These are phyloP conservation scores for Entelurus aequoreus DNA, from an alignment of 2,113 vertebrate genomes.

Conservation along the genomic window DNA sequence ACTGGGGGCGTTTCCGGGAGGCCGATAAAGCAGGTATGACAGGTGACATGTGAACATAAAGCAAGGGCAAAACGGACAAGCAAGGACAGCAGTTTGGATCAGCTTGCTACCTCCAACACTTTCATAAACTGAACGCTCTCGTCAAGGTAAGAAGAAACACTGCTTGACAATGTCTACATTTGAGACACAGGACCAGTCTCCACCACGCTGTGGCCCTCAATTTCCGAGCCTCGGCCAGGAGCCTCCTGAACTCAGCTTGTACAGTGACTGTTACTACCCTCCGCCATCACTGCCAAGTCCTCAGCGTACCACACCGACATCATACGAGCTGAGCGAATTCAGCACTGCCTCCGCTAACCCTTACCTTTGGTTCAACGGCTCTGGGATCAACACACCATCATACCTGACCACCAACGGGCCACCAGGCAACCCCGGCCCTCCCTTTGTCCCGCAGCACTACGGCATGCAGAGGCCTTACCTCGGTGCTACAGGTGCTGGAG, in stretches of 20 bases:
- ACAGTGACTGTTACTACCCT: slow-evolving; percentile 92
- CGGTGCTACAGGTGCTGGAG: slow-evolving; percentile 74
- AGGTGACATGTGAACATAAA: slow-evolving; percentile 68
- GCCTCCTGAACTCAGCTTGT: slow-evolving; percentile 91
- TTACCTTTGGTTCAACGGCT: slow-evolving; percentile 92
- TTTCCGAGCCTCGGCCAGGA: slow-evolving; percentile 94
- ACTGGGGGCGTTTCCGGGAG: slow-evolving; percentile 58
- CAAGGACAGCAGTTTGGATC: slow-evolving; percentile 9
- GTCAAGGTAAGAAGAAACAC: slow-evolving; percentile 47
- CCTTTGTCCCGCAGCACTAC: slow-evolving; percentile 90
- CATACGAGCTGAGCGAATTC: slow-evolving; percentile 87
- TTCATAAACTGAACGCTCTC: slow-evolving; percentile 14
- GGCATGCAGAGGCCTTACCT: slow-evolving; percentile 90
- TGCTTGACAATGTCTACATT: slow-evolving; percentile 85
- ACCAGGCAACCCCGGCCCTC: slow-evolving; percentile 73
- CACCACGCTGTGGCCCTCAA: slow-evolving; percentile 91
- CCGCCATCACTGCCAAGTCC: slow-evolving; percentile 88
- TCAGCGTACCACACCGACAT: slow-evolving; percentile 79
- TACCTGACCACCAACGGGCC: slow-evolving; percentile 72
- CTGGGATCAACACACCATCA: slow-evolving; percentile 79
- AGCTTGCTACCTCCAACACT: not conserved
- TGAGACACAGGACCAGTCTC: slow-evolving; percentile 82
- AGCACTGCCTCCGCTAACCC: slow-evolving; percentile 79
- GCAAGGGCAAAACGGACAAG: slow-evolving; percentile 58
- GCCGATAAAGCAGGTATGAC: slow-evolving; percentile 71